Evolutionary conservation across 2,797 vertebrate genomes (phyloP).

Genomic region (Vipera latastei): DNA sequence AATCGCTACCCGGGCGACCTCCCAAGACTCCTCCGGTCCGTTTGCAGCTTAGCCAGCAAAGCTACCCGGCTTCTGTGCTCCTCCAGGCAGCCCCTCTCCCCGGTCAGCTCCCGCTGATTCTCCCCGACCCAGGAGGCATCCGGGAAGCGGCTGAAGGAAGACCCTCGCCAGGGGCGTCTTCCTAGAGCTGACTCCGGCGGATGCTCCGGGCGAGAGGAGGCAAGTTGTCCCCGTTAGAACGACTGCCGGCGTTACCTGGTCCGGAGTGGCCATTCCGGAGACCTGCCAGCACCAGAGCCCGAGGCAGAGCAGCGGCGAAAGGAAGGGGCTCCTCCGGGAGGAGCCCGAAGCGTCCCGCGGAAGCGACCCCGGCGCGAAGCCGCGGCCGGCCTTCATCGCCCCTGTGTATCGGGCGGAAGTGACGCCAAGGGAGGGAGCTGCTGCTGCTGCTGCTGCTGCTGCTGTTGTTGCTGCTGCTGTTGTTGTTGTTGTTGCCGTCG

Average conservation of each 20-base stretch:
- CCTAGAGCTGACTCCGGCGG: neutral
- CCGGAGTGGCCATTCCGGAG: neutral
- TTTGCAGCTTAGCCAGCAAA: neutral
- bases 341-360: neutral
- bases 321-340: neutral
- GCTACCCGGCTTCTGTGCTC: neutral
- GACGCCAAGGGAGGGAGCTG: neutral
- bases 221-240: neutral
- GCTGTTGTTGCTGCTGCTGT: too few species aligned
- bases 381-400: neutral
- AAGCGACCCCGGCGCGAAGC: neutral
- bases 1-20: neutral
- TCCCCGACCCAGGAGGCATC: neutral
- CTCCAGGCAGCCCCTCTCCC: neutral
- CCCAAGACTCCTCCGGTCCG: neutral
- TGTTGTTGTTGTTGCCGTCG: neutral
- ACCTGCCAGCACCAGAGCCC: neutral
- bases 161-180: neutral
- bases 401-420: neutral
- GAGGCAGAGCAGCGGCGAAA: neutral
- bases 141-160: too few species aligned
- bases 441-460: too few species aligned
- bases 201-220: too few species aligned
- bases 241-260: neutral
- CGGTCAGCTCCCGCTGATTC: neutral